phyloP scores from a whole-genome alignment of 1,140 invertebrate species.

The Orius insidiosus region DNA sequence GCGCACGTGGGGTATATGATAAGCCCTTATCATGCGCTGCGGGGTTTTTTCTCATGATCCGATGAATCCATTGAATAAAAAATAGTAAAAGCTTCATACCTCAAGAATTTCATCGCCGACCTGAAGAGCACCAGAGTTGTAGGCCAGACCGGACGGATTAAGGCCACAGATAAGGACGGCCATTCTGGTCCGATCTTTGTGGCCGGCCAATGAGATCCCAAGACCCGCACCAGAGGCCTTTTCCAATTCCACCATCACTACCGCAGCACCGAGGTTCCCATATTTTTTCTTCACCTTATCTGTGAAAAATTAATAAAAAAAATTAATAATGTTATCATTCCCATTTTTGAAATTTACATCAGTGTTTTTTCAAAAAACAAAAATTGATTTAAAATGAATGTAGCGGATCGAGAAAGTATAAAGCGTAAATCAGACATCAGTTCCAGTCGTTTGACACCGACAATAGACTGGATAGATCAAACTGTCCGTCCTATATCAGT shows the following conservation, averaged over 20 bases:
- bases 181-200: conserved; percentile 87
- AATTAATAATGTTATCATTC: too few species aligned
- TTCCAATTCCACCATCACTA: conserved; percentile 56
- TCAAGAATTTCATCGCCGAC: conserved; percentile 93
- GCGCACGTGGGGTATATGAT: too few species aligned
- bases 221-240: conserved; percentile 40
- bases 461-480: too few species aligned
- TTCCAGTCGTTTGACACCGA: too few species aligned
- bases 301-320: conserved; percentile 27
- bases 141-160: conserved; percentile 69
- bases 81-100: conserved; percentile 32
- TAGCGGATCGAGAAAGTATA: too few species aligned
- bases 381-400: too few species aligned
- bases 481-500: too few species aligned
- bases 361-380: too few species aligned
- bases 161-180: conserved; percentile 91
- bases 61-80: neutral
- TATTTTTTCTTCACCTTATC: conserved; percentile 88
- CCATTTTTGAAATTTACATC: too few species aligned
- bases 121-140: conserved; percentile 52
- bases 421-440: too few species aligned
- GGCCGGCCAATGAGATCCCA: conserved; percentile 84
- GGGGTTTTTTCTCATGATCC: too few species aligned
- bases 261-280: conserved; percentile 47
- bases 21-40: too few species aligned